Evolutionary conservation across 2,888 invertebrate genomes (phyloP), one percentile per base, ranked within the genome.

Genomic region (Aphidoletes aphidimyza): DNA sequence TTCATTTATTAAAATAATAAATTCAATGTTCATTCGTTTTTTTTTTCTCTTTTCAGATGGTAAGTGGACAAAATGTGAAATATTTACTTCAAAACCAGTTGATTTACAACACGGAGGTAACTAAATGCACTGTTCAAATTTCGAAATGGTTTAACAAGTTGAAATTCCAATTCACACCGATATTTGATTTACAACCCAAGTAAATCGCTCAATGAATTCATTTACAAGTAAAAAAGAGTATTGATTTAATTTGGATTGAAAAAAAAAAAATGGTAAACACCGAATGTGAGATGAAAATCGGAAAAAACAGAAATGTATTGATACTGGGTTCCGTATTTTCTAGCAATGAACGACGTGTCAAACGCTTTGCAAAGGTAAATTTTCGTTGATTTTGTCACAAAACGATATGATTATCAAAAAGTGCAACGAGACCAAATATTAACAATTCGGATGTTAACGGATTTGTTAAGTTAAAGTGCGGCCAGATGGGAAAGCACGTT

Each of bases 21-120:
- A n/a, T n/a, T n/a, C 6, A 59, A 26, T 59, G 5, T 59, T 83
- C 22, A 81, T 83, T 85, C 85, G 85, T 59, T 86, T 8, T 86
- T 84, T 86, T 47, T 87, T 42, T 88, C 45, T 88, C 86, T 85
- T 89, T 90, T 85, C 89, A 90, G 90, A 90, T 89, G 90, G 90
- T 90, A 90, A 90, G 90, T 90, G 89, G 89, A n/a, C 17, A 26
- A 9, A 6, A 22, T 17, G 2, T 11, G 22, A 39, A 83, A 39
- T 39, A 83, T 89, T 89, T 89, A 34, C 8, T 78, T 6, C 34
- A 78, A 37, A 8, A 37, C 11, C 36, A 81, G n/a, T 37, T 37
- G 8, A 81, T 37, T 22, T 37, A n/a, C n/a, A n/a, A n/a, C n/a
- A n/a, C n/a, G n/a, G n/a, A n/a, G n/a, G n/a, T n/a, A n/a, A n/a